Conservation (phyloP, 2,113 vertebrate genomes). For the Xyrauchen texanus region DNA sequence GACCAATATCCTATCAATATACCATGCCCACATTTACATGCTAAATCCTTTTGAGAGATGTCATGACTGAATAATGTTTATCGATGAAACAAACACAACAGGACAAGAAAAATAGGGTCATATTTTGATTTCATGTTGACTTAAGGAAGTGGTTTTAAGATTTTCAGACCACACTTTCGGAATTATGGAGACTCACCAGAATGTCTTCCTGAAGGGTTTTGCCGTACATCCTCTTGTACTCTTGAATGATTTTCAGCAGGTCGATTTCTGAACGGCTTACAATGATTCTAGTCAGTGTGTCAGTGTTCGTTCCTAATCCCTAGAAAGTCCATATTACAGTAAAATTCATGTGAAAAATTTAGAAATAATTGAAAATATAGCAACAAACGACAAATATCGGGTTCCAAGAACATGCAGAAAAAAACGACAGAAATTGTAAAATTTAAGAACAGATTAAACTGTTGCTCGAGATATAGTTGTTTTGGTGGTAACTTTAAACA, state of each 20-base stretch:
- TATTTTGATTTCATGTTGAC: neutral
- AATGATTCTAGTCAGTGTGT: conserved; percentile 81
- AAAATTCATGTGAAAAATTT: neutral
- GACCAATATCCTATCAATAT: too few species aligned
- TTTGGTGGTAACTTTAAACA: too few species aligned
- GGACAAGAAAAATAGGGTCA: too few species aligned
- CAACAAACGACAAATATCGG: too few species aligned
- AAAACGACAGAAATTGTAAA: neutral
- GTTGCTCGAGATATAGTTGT: too few species aligned
- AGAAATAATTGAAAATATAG: neutral
- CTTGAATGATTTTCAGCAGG: conserved; percentile 83
- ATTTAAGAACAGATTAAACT: too few species aligned
- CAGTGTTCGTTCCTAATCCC: conserved; percentile 78
- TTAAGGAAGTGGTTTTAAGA: neutral
- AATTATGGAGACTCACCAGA: conserved; percentile 65
- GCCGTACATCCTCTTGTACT: conserved; percentile 78
- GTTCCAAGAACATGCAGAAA: too few species aligned
- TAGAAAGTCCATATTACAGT: conserved; percentile 43
- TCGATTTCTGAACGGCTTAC: conserved; percentile 89
- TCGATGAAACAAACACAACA: too few species aligned
- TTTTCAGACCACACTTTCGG: neutral
- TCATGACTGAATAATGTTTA: too few species aligned
- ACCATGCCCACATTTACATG: too few species aligned
- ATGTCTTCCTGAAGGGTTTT: conserved; percentile 79
- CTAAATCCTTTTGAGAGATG: too few species aligned